These are phyloP conservation scores for Sebastes fasciatus DNA, from an alignment of 2,113 vertebrate species.

Conservation along the genomic window DNA sequence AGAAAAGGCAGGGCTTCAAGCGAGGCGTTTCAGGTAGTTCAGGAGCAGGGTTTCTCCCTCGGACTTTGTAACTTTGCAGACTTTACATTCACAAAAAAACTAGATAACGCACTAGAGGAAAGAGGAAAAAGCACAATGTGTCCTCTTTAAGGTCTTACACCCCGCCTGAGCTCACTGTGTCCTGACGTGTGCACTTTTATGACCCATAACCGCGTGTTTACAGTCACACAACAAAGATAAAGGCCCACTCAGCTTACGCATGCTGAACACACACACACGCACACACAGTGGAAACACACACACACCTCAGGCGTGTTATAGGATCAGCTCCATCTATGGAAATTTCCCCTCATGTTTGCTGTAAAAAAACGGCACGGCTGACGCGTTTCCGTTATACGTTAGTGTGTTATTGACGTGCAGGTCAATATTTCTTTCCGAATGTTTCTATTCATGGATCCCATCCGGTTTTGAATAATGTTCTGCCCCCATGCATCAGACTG, in stretches of 20 bases:
- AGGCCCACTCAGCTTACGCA: constrained; percentile 37
- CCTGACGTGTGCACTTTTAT: constrained; percentile 44
- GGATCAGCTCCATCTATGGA: constrained; percentile 29
- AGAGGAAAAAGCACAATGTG: too few species aligned
- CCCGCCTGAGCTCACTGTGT: constrained; percentile 12
- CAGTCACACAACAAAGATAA: constrained; percentile 49
- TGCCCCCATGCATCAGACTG: not conserved
- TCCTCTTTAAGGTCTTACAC: not conserved
- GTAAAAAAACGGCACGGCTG: constrained; percentile 5
- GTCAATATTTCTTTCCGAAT: constrained; percentile 62
- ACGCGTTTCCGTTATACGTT: constrained; percentile 15
- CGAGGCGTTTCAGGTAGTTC: too few species aligned
- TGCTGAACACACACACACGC: constrained; percentile 16
- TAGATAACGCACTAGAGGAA: too few species aligned
- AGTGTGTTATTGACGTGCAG: constrained; percentile 15
- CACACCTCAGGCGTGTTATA: constrained; percentile 10
- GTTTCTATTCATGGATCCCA: constrained; percentile 8
- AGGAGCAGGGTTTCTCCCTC: too few species aligned
- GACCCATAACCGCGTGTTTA: constrained; percentile 57
- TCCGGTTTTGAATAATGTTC: not conserved
- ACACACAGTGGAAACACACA: constrained; percentile 1
- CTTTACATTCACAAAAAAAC: too few species aligned
- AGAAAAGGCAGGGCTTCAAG: too few species aligned
- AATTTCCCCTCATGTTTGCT: constrained; percentile 32
- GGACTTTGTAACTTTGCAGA: too few species aligned